Evolutionary conservation across 2,888 invertebrate genomes (phyloP), one percentile per base, ranked within the genome.

Genomic region (Acanthosepion lycidas): DNA sequence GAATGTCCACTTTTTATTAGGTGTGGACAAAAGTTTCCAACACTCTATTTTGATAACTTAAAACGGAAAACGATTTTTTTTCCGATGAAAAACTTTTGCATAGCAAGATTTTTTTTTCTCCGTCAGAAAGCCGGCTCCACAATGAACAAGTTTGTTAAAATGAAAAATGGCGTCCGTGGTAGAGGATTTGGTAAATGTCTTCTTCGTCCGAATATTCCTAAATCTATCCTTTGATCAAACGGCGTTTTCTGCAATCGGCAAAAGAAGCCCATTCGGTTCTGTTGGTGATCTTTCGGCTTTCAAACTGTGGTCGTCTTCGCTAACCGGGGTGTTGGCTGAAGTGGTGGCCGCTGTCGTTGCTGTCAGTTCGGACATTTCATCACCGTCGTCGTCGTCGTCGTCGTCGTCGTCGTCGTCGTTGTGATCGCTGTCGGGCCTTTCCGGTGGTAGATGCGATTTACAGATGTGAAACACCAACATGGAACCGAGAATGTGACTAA

Each of bases 401-500:
- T 78, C n/a, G n/a, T n/a, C n/a, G n/a, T n/a, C n/a, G 18, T 78
- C 78, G 33, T n/a, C 78, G n/a, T 33, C 28, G n/a, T 78, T 2
- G 78, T 78, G 3, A 4, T 78, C n/a, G 15, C 6, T 12, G 1
- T 33, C 78, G 12, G n/a, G n/a, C n/a, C 4, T n/a, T 78, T 93
- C 93, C 93, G 48, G 28, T 9, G 93, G n/a, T 5, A 49, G 18
- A 6, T 49, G 18, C 0, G 49, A 49, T 92, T 95, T 95, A 94
- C 96, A 97, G 6, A 96, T 95, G 26, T 96, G 96, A 94, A 96
- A 95, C 0, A 96, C 96, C 1, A 96, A 95, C 5, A 96, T 96
- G 0, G 96, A 95, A 91, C 96, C 96, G 91, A 96, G 95, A 4
- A 96, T 96, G 93, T 97, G 97, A 92, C 96, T 96, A 0, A 97